Percentiles rank a stretch among this genome's conserved stretches.
Evolutionary conservation across 2,113 vertebrate genomes (phyloP).

Genomic region (Capreolus pygargus): DNA sequence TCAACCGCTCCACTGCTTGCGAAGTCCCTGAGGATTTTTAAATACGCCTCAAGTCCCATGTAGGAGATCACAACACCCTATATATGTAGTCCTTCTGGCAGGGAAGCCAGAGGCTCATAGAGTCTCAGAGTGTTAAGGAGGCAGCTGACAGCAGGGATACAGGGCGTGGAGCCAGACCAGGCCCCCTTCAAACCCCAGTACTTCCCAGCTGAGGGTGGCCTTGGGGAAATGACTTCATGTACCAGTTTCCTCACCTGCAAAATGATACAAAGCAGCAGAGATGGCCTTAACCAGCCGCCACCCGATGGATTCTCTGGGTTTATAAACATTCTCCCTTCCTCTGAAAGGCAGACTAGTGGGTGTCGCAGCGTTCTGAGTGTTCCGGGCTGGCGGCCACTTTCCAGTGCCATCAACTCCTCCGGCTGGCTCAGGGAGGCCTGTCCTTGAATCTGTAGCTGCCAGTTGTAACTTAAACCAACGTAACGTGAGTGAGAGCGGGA

Average conservation of each 20-base stretch:
- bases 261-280: neutral
- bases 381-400: fast-evolving
- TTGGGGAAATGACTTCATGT: neutral
- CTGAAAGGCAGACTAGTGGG: neutral
- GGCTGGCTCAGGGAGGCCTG: neutral
- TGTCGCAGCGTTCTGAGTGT: neutral
- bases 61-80: neutral
- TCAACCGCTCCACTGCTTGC: neutral
- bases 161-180: fast-evolving
- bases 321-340: neutral
- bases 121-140: neutral
- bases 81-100: neutral
- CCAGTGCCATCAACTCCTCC: neutral
- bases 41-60: fast-evolving
- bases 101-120: neutral
- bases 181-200: neutral
- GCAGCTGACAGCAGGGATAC: neutral
- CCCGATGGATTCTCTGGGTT: fast-evolving
- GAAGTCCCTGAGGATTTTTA: neutral
- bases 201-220: neutral
- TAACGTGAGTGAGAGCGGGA: neutral
- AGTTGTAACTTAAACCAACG: fast-evolving
- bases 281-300: fast-evolving
- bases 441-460: neutral
- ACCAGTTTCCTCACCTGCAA: neutral